Base-by-base conservation (phyloP, 2,113 vertebrate species). In the Chascanopsetta lugubris region DNA sequence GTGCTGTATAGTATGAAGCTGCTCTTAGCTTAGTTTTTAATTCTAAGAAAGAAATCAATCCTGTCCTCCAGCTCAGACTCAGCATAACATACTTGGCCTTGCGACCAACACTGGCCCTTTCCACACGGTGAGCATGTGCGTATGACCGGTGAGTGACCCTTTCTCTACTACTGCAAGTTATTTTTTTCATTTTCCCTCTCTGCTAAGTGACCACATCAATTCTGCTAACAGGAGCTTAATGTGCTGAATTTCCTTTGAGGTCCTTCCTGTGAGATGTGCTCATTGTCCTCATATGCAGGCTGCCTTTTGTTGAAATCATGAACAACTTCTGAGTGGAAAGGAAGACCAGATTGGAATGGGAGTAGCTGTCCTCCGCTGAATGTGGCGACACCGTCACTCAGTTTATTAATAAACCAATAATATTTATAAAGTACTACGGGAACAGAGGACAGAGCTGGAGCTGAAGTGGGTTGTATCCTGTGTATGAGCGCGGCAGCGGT, bases 221-320 rank as follows among this genome's bases (percentile, higher is more conserved):
- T 55, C 22, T 29, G 18, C 50, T 46, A 24, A 29, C 48, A 47
- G 15, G 27, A 22, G 20, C 49, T 25, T 18, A 55, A 55, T 34
- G 42, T 38, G 24, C 21, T 29, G 22, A 45, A 38, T 61, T 61
- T 48, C 21, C n/a, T 27, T 51, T 51, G 13, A 42, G 48, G 36
- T 13, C 13, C 7, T 15, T 42, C 38, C 15, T 8, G 5, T 8
- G 38, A 42, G 38, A 6, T n/a, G n/a, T 42, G 34, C 45, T 48
- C 36, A 40, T 17, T 40, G 36, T 40, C 36, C 40, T 42, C 40
- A 42, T n/a, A n/a, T n/a, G n/a, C n/a, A n/a, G n/a, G n/a, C n/a
- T n/a, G n/a, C n/a, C n/a, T n/a, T n/a, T n/a, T n/a, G n/a, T n/a
- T n/a, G n/a, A n/a, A n/a, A n/a, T n/a, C n/a, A n/a, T n/a, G n/a